Conservation (phyloP, 2,888 invertebrate genomes). For the Hecatera dysodea region DNA sequence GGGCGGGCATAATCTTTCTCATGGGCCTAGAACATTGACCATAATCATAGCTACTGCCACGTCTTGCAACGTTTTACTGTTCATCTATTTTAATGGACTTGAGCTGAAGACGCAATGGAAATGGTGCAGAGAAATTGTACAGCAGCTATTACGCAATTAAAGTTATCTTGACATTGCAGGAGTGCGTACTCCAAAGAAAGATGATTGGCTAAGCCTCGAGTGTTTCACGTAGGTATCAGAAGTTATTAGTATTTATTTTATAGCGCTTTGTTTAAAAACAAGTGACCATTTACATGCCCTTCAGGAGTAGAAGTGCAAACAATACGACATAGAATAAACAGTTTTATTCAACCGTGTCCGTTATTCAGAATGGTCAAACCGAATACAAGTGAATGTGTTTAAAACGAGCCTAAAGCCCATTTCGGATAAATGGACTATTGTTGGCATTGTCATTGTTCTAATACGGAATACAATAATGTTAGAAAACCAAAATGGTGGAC, state of each 20-base stretch:
- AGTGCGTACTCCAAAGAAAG: constrained; percentile 26
- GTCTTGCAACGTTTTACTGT: constrained; percentile 6
- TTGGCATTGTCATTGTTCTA: constrained; percentile 39
- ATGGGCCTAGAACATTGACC: constrained; percentile 12
- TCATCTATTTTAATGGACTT: constrained; percentile 12
- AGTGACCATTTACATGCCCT: constrained; percentile 26
- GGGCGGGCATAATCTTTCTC: constrained; percentile 31
- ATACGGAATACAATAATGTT: constrained; percentile 11
- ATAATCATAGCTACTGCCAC: constrained; percentile 1
- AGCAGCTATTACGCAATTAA: constrained; percentile 18
- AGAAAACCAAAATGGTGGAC: constrained; percentile 20
- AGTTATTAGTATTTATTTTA: constrained; percentile 18
- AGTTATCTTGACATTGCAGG: constrained; percentile 46
- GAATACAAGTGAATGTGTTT: constrained; percentile 22
- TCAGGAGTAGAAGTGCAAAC: constrained; percentile 17
- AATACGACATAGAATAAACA: constrained; percentile 42
- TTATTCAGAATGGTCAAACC: constrained; percentile 40
- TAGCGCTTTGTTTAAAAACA: constrained; percentile 30
- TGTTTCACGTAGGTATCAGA: constrained; percentile 13
- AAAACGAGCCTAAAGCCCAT: constrained; percentile 19
- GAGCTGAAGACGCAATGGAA: constrained; percentile 15
- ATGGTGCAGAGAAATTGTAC: constrained; percentile 16
- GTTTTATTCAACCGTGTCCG: constrained; percentile 43
- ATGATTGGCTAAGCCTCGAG: constrained; percentile 18
- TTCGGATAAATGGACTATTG: constrained; percentile 46